Evolutionary conservation across 2,797 vertebrate species (phyloP), one percentile per base, ranked within the genome.

Genomic region (Numenius phaeopus): DNA sequence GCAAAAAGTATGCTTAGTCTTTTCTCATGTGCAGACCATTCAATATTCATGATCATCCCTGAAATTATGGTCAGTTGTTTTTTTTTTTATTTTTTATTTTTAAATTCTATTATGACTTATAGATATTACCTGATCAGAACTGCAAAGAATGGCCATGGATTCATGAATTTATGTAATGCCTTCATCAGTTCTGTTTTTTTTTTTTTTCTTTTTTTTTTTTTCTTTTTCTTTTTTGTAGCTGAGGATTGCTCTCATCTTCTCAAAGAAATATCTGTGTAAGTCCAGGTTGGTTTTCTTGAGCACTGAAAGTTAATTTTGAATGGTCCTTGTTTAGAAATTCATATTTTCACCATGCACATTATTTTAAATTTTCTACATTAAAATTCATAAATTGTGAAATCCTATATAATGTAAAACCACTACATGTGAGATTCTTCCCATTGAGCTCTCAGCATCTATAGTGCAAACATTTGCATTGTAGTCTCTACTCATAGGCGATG

Each of bases 131-230:
- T 19, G 13, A 70, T 67, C 11, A 76, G 14, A 91, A 85, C 14
- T 47, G 3, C 10, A 30, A 64, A n/a, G 7, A 49, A 4, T 49
- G 17, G 47, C 20, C 11, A 39, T 2, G 0, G 3, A 64, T 23
- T 52, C 8, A 42, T n/a, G 17, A 65, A 76, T 69, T 72, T 85
- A 26, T 30, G 2, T 18, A 76, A 59, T 32, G 1, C 2, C 58
- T 58, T 76, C 22, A 32, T 61, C 23, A n/a, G 5, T 58, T 67
- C 13, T 89, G 10, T 2, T 24, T 27, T 27, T 50, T 50, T 49
- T 49, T 12, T 49, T 39, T 26, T 39, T 10, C 7, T 15, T 11
- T 14, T 23, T 30, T 58, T 34, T 27, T 0, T 7, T 46, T 46
- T 11, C 18, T 24, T 10, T 20, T 8, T 44, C 5, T n/a, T 18